These are phyloP conservation scores for Drosophila niveifrons DNA, from an alignment of 2,888 invertebrate species.

Conservation along the genomic window DNA sequence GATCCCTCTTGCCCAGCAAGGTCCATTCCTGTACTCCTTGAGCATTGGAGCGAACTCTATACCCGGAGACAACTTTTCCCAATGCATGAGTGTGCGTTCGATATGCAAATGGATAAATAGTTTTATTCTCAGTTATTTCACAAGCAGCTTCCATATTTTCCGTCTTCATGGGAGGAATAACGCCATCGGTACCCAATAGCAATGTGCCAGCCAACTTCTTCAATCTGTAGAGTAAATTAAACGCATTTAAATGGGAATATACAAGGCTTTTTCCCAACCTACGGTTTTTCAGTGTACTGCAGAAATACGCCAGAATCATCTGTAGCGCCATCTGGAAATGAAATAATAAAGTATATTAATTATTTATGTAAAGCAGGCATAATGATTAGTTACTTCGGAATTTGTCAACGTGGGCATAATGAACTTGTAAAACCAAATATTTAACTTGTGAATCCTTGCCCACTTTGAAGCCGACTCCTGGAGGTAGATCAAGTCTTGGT, in stretches of 20 bases:
- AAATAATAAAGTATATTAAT: neutral
- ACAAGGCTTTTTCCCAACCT: slow-evolving; percentile 80
- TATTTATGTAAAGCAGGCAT: neutral
- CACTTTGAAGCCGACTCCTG: slow-evolving; percentile 96
- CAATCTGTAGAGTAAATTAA: slow-evolving; percentile 87
- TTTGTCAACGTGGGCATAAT: slow-evolving; percentile 89
- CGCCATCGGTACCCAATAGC: slow-evolving; percentile 94
- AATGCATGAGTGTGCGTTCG: slow-evolving; percentile 97
- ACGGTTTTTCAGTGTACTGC: slow-evolving; percentile 91
- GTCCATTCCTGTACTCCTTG: slow-evolving; percentile 90
- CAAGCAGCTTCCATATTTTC: slow-evolving; percentile 98
- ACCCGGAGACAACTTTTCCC: slow-evolving; percentile 94
- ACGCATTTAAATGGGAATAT: neutral
- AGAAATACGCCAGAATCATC: slow-evolving; percentile 95
- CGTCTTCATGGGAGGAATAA: slow-evolving; percentile 89
- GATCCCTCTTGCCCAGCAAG: slow-evolving; percentile 93
- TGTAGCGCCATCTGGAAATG: slow-evolving; percentile 88
- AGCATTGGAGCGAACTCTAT: slow-evolving; percentile 88
- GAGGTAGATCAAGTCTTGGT: slow-evolving; percentile 91
- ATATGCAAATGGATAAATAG: slow-evolving; percentile 97
- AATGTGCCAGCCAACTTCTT: slow-evolving; percentile 96
- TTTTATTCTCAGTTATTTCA: slow-evolving; percentile 91
- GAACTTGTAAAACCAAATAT: slow-evolving; percentile 97
- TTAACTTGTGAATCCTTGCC: slow-evolving; percentile 93
- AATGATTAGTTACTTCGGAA: slow-evolving; percentile 87